These are phyloP conservation scores for Iphiclides podalirius DNA, from an alignment of 2,888 invertebrate species.

Conservation along the genomic window DNA sequence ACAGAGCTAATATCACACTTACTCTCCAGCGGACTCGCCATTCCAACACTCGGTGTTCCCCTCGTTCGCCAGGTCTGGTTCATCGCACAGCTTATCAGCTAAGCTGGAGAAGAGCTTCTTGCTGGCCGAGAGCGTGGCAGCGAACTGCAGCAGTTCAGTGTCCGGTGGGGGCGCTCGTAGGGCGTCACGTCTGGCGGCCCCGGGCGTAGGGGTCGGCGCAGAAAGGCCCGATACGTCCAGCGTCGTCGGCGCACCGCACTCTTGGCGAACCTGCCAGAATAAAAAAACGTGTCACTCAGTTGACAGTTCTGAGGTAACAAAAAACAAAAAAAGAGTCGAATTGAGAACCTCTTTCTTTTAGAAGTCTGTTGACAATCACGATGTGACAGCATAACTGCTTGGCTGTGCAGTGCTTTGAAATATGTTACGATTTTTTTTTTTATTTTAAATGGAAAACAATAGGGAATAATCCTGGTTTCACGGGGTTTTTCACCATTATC, in stretches of 20 bases:
- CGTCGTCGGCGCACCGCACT: constrained; percentile 65
- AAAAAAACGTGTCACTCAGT: too few species aligned
- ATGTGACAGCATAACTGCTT: too few species aligned
- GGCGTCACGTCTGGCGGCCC: constrained; percentile 52
- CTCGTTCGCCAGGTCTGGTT: constrained; percentile 83
- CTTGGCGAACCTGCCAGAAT: constrained; percentile 69
- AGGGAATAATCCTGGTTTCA: too few species aligned
- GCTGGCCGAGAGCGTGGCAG: constrained; percentile 83
- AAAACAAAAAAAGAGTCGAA: too few species aligned
- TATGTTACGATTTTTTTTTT: too few species aligned
- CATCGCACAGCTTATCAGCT: constrained; percentile 89
- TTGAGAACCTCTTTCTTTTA: too few species aligned
- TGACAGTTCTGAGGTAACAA: too few species aligned
- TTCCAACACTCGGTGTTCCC: constrained; percentile 90
- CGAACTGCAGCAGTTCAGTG: constrained; percentile 82
- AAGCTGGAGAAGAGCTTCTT: constrained; percentile 91
- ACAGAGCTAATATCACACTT: too few species aligned
- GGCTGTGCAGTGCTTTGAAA: too few species aligned
- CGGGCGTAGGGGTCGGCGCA: constrained; percentile 44
- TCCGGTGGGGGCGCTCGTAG: constrained; percentile 82
- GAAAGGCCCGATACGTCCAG: constrained; percentile 42
- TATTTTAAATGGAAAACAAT: too few species aligned
- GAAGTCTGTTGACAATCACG: too few species aligned
- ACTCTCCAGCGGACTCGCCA: constrained; percentile 88
- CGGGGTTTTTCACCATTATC: too few species aligned